These are phyloP conservation scores for Catocala nupta DNA, from an alignment of 2,888 invertebrate genomes.

Conservation along the genomic window DNA sequence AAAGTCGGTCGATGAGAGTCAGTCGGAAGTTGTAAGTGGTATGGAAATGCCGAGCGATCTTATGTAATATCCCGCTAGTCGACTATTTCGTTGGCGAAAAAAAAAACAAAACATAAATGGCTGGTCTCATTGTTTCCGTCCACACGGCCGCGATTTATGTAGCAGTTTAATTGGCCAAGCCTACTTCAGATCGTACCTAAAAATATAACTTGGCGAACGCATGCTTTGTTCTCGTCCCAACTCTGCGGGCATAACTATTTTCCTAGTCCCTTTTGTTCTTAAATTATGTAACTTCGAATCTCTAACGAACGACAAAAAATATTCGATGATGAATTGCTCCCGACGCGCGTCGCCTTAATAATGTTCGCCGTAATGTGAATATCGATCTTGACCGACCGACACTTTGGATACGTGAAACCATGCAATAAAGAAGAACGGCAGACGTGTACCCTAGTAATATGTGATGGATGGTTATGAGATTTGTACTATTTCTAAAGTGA, in stretches of 20 bases:
- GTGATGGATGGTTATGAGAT: no score
- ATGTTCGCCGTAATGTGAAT: conserved; percentile 31
- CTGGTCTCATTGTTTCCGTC: conserved; percentile 79
- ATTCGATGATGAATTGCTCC: conserved; percentile 70
- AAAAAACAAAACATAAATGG: conserved; percentile 65
- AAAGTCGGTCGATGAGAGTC: conserved; percentile 54
- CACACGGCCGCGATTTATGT: conserved; percentile 79
- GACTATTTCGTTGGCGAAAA: conserved; percentile 65
- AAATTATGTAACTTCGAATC: conserved; percentile 79
- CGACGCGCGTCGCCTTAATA: conserved; percentile 62
- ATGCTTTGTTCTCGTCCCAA: conserved; percentile 75
- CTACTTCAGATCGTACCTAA: conserved; percentile 70
- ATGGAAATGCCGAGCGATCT: conserved; percentile 62
- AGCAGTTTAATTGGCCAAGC: conserved; percentile 75
- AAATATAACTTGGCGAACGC: conserved; percentile 74
- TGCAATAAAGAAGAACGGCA: conserved; percentile 35
- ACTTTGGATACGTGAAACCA: conserved; percentile 40
- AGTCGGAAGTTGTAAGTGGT: conserved; percentile 58
- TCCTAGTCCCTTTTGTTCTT: conserved; percentile 78
- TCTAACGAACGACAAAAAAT: conserved; percentile 69
- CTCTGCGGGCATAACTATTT: conserved; percentile 74
- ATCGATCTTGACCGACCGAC: conserved; percentile 30
- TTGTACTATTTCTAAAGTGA: no score
- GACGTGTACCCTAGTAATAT: no score
- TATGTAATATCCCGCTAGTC: conserved; percentile 71